Evolutionary conservation across 2,113 vertebrate genomes (phyloP).

Genomic region (Tylochromis polylepis): DNA sequence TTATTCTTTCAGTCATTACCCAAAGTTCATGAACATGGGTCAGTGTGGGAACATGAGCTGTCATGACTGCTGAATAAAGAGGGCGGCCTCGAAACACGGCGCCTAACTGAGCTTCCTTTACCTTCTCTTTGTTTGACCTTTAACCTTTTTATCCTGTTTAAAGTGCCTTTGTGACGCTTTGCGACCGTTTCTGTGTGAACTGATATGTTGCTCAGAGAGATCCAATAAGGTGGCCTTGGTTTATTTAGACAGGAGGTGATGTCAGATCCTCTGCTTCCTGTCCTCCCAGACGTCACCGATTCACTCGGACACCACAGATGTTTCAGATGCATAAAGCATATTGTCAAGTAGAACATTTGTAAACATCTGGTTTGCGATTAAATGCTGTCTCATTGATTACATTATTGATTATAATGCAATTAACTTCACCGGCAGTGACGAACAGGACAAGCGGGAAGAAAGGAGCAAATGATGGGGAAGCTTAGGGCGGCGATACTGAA

Average conservation of each 20-base stretch:
- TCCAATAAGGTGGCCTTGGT: not conserved
- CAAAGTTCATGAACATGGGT: not conserved
- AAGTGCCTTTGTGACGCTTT: not conserved
- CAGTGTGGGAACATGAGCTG: not conserved
- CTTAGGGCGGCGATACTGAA: not conserved
- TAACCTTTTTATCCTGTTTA: not conserved
- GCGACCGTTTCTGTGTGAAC: not conserved
- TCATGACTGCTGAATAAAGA: not conserved
- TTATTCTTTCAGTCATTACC: not conserved
- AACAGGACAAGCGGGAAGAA: not conserved
- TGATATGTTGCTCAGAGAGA: not conserved
- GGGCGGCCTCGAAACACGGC: not conserved
- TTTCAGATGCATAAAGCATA: not conserved
- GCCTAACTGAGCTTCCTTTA: not conserved
- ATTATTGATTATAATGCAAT: not conserved
- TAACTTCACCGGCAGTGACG: not conserved
- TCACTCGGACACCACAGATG: not conserved
- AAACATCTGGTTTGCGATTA: not conserved
- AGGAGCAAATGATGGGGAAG: not conserved
- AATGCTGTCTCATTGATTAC: rapidly evolving
- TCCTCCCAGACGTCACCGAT: not conserved
- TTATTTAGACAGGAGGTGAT: not conserved
- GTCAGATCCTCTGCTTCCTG: not conserved
- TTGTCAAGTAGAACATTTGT: not conserved
- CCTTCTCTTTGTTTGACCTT: not conserved